These are phyloP conservation scores for Somateria mollissima DNA, from an alignment of 2,797 vertebrate genomes.

Conservation along the genomic window DNA sequence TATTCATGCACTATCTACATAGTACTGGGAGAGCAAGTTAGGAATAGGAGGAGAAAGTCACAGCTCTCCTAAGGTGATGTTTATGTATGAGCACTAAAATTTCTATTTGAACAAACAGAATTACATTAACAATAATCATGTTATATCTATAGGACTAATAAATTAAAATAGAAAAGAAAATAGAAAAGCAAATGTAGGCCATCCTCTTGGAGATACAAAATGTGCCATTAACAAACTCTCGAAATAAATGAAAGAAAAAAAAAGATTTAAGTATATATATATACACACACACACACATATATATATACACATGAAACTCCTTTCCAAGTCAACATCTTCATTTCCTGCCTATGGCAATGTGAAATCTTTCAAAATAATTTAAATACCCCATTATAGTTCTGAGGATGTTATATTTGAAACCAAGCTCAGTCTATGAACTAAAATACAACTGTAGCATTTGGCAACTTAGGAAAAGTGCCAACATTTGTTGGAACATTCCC, in stretches of 20 bases:
- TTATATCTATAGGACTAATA: neutral
- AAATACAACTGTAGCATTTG: constrained; percentile 58
- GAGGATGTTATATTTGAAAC: constrained; percentile 9
- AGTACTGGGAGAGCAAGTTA: neutral
- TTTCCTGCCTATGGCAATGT: neutral
- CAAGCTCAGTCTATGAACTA: constrained; percentile 19
- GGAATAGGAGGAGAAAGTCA: neutral
- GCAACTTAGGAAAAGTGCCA: constrained; percentile 27
- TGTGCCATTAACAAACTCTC: neutral
- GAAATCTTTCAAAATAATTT: neutral
- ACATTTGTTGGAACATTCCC: constrained; percentile 43
- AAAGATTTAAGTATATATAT: neutral
- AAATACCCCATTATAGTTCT: neutral
- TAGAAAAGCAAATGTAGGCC: neutral
- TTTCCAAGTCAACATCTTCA: neutral
- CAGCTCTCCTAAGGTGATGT: neutral
- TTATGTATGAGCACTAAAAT: neutral
- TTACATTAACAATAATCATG: neutral
- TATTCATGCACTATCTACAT: neutral
- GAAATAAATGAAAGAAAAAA: neutral
- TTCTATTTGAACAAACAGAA: neutral
- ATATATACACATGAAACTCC: neutral
- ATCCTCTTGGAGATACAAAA: neutral
- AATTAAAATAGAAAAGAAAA: neutral
- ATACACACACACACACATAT: too few relatives aligned